Percentiles rank a stretch among this genome's conserved stretches.
Evolutionary conservation across 92 coral and sea anemone genomes (phyloP).

Genomic region (Bergia puertoricense): DNA sequence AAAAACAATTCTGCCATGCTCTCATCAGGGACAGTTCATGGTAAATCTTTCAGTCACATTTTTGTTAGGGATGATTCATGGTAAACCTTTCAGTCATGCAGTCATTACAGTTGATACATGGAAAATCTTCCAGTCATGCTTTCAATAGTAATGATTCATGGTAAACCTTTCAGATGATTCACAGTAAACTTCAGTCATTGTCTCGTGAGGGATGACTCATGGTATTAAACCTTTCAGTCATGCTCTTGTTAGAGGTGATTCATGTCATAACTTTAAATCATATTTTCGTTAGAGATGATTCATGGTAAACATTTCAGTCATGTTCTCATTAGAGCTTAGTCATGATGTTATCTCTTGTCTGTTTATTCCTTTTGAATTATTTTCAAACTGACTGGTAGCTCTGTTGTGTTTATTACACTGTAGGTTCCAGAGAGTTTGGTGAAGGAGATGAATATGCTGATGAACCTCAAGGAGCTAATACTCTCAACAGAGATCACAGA

Average conservation of each 20-base stretch:
- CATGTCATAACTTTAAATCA: background rate
- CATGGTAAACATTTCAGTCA: background rate
- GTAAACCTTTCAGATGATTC: too few species aligned
- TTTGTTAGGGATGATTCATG: too few species aligned
- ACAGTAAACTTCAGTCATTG: too few species aligned
- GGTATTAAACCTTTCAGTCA: background rate
- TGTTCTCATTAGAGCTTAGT: too few species aligned
- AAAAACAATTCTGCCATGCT: too few species aligned
- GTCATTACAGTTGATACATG: too few species aligned
- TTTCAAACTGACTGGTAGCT: background rate
- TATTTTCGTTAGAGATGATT: too few species aligned
- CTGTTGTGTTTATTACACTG: background rate
- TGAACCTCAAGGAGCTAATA: conserved; percentile 38
- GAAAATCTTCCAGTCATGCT: too few species aligned
- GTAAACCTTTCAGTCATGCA: too few species aligned
- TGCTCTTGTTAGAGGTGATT: background rate
- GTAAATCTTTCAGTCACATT: background rate
- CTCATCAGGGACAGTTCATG: background rate
- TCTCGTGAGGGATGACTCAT: too few species aligned
- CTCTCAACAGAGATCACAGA: conserved; percentile 60
- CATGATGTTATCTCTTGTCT: too few species aligned
- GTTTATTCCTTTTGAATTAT: background rate
- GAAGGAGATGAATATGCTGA: conserved; percentile 71
- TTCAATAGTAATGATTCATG: too few species aligned
- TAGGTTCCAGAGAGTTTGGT: conserved; percentile 80